Percentiles rank a stretch among this genome's conserved stretches.
phyloP scores from a whole-genome alignment of 2,797 vertebrate species.

The Sebastes trivittatus region DNA sequence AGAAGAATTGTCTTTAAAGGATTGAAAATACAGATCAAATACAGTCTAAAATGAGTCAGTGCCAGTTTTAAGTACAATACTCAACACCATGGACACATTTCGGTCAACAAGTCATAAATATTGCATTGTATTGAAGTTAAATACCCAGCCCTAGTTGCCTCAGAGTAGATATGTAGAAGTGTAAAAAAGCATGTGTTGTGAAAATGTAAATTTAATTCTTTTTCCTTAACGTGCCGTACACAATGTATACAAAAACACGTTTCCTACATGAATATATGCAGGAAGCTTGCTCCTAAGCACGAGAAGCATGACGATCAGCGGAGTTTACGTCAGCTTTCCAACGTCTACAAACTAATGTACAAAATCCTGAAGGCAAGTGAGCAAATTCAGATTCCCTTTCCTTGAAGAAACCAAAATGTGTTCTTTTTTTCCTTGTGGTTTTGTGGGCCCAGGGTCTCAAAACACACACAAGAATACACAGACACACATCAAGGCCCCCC shows the following conservation, averaged over 20 bases:
- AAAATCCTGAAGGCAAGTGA: conserved; percentile 31
- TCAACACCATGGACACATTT: neutral
- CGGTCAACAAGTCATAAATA: too few species aligned
- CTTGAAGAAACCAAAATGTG: conserved; percentile 18
- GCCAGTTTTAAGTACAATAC: neutral
- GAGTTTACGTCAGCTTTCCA: conserved; percentile 3
- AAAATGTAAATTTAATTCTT: neutral
- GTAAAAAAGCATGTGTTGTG: neutral
- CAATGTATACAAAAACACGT: neutral
- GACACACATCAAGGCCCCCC: conserved; percentile 10
- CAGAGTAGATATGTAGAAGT: neutral
- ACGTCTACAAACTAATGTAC: conserved; percentile 12
- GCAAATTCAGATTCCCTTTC: conserved; percentile 37
- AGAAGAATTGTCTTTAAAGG: neutral
- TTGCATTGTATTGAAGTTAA: too few species aligned
- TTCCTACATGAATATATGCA: neutral
- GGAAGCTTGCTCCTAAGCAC: neutral
- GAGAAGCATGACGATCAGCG: neutral
- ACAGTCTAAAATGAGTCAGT: neutral
- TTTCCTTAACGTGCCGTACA: neutral
- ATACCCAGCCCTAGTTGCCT: neutral
- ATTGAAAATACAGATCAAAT: neutral
- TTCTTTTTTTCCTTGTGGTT: conserved; percentile 15
- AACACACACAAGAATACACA: conserved; percentile 6
- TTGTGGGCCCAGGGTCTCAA: conserved; percentile 29